phyloP scores from a whole-genome alignment of 1,140 invertebrate genomes.

The Lucilia sericata region DNA sequence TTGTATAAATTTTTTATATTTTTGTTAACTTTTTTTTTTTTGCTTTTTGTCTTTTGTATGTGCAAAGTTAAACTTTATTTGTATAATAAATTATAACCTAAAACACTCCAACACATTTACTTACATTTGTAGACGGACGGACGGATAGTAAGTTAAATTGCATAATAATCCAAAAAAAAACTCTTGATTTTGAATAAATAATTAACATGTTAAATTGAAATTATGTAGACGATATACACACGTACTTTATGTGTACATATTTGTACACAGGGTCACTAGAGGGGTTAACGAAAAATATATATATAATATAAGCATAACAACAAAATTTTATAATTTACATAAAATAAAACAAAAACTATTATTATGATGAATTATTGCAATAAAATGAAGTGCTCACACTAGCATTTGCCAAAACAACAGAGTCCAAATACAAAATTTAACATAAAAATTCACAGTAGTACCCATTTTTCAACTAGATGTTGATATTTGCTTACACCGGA shows the following conservation, averaged over 20 bases:
- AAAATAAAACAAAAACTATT: too few relatives aligned
- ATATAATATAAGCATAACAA: background rate
- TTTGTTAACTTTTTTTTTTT: too few relatives aligned
- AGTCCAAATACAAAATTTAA: too few relatives aligned
- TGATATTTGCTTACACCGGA: too few relatives aligned
- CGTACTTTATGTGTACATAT: constrained; percentile 3
- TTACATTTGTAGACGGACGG: background rate
- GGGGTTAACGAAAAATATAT: background rate
- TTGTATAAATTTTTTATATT: background rate
- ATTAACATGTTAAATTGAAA: background rate
- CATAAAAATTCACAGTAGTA: too few relatives aligned
- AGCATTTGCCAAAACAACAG: too few relatives aligned
- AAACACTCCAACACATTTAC: background rate
- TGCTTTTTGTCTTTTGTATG: background rate
- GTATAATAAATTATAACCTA: constrained; percentile 21
- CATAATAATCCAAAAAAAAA: background rate
- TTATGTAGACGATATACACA: background rate
- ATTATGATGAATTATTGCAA: too few relatives aligned
- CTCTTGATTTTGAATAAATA: background rate
- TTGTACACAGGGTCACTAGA: constrained; percentile 13
- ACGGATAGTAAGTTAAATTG: background rate
- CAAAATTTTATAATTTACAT: too few relatives aligned
- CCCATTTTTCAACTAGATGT: too few relatives aligned
- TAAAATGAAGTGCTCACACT: too few relatives aligned
- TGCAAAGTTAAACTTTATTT: constrained; percentile 20